Conservation (phyloP, 2,113 vertebrate genomes). For the Oncorhynchus mykiss region DNA sequence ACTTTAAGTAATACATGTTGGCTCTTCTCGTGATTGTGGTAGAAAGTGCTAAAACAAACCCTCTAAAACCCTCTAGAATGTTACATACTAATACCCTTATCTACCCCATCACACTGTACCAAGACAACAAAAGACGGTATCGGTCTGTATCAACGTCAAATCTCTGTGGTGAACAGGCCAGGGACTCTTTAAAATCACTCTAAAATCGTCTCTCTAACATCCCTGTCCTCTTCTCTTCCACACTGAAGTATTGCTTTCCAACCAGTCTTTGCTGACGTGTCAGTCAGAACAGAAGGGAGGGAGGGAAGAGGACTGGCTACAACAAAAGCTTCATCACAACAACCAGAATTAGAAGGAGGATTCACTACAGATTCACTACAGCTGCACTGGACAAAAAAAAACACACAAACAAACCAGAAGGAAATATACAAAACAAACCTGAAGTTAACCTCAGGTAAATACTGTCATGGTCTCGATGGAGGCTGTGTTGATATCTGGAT, state of each 20-base stretch:
- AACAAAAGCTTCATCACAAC: conserved; percentile 37
- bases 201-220: too few species aligned
- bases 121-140: conserved; percentile 26
- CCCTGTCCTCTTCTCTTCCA: background rate
- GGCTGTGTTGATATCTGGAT: conserved; percentile 24
- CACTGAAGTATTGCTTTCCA: conserved; percentile 38
- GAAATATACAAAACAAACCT: conserved; percentile 17
- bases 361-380: conserved; percentile 52
- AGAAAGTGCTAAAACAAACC: conserved; percentile 43
- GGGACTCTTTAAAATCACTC: conserved; percentile 36
- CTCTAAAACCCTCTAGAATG: conserved; percentile 1
- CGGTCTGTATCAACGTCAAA: conserved; percentile 39
- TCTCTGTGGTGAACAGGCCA: background rate
- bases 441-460: conserved; percentile 54
- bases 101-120: conserved; percentile 32
- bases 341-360: conserved; percentile 12
- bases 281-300: background rate
- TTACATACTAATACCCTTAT: conserved; percentile 43
- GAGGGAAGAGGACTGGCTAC: conserved; percentile 34
- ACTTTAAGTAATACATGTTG: conserved; percentile 18
- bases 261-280: conserved; percentile 56
- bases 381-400: conserved; percentile 41
- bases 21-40: conserved; percentile 40
- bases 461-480: conserved; percentile 53
- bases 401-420: conserved; percentile 11